Evolutionary conservation across 2,888 invertebrate genomes (phyloP).

Genomic region (Balanococcus diminutus): DNA sequence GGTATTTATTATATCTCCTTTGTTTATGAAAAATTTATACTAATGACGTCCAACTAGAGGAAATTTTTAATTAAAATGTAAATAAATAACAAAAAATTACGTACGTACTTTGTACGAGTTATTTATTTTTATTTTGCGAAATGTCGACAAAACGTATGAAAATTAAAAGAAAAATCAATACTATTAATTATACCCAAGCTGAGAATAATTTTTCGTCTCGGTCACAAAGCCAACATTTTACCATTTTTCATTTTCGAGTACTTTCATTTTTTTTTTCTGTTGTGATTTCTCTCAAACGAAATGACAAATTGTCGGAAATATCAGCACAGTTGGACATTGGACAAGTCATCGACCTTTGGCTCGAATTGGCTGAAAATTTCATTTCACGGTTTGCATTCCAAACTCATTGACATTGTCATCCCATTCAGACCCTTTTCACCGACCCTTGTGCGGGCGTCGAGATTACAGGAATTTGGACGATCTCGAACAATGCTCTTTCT

Average conservation of each 20-base stretch:
- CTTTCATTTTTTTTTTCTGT: constrained; percentile 3
- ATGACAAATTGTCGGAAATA: not conserved
- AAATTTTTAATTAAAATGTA: no score
- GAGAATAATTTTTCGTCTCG: not conserved
- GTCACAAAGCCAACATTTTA: not conserved
- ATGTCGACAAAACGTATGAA: no score
- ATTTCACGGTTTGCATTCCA: not conserved
- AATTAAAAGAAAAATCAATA: not conserved
- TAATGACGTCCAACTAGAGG: not conserved
- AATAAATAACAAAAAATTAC: no score
- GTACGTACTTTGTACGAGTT: no score
- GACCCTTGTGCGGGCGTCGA: not conserved
- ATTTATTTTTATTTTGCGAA: no score
- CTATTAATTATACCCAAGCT: not conserved
- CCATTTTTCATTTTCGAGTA: not conserved
- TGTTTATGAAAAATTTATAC: not conserved
- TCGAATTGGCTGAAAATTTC: not conserved
- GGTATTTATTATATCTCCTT: not conserved
- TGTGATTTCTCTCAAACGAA: not conserved
- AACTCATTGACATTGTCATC: not conserved
- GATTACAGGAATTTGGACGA: not conserved
- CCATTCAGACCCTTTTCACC: not conserved
- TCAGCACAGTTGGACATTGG: not conserved
- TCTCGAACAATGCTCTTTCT: not conserved
- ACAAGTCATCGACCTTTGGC: not conserved